Conservation (phyloP, 2,888 invertebrate genomes). For the Drosophila picticornis region DNA sequence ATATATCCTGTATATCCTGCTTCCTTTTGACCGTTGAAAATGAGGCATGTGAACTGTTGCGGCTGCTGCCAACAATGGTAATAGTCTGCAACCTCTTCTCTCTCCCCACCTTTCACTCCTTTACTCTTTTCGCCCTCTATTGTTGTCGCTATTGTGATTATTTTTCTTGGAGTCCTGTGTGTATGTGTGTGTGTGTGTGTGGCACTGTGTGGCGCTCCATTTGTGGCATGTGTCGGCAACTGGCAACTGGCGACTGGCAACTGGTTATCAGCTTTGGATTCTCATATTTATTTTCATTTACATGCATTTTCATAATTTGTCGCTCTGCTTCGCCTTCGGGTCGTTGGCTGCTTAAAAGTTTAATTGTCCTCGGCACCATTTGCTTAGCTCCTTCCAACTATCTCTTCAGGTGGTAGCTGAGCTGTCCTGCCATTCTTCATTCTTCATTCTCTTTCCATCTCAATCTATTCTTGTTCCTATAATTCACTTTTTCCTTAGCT, state of each 20-base stretch:
- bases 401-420: conserved; percentile 34
- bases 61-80: conserved; percentile 65
- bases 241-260: conserved; percentile 59
- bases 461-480: conserved; percentile 46
- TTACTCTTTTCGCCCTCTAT: conserved; percentile 23
- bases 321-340: conserved; percentile 22
- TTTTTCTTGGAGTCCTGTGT: conserved; percentile 42
- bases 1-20: conserved; percentile 56
- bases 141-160: conserved; percentile 59
- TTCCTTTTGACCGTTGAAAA: conserved; percentile 74
- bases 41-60: conserved; percentile 80
- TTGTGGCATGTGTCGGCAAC: conserved; percentile 76
- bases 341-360: conserved; percentile 75
- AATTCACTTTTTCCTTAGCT: conserved; percentile 71
- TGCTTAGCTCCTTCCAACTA: conserved; percentile 19
- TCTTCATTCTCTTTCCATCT: conserved; percentile 17
- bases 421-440: neutral
- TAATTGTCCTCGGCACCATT: conserved; percentile 66
- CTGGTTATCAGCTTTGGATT: conserved; percentile 36
- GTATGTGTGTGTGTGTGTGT: conserved; percentile 34
- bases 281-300: conserved; percentile 76
- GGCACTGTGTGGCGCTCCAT: conserved; percentile 28
- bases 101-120: conserved; percentile 3
- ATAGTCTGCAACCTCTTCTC: conserved; percentile 26
- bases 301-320: conserved; percentile 72